These are phyloP conservation scores for Lepidothrix coronata DNA, from an alignment of 2,113 vertebrate genomes.

Conservation along the genomic window DNA sequence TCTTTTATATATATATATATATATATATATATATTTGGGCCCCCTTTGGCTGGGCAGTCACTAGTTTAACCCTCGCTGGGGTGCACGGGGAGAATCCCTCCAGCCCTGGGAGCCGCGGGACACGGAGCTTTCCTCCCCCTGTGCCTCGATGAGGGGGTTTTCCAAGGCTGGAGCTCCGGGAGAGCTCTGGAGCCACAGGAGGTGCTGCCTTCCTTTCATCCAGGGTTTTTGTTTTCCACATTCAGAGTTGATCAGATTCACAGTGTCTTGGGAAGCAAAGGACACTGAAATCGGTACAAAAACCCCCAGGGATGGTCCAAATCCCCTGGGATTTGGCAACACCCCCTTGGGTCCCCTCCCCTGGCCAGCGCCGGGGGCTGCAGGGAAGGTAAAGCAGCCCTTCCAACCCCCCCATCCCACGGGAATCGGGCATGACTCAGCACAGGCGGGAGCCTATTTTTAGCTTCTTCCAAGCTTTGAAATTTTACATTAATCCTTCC, in stretches of 20 bases:
- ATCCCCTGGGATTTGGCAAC: background rate
- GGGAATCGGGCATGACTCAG: background rate
- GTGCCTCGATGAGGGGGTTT: no score
- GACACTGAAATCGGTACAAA: rapidly evolving
- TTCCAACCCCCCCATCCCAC: rapidly evolving
- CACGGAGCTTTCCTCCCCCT: no score
- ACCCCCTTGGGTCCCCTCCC: background rate
- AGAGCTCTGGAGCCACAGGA: no score
- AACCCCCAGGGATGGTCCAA: rapidly evolving
- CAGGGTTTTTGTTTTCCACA: no score
- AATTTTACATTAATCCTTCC: background rate
- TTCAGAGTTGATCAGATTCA: rapidly evolving
- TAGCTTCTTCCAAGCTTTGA: background rate
- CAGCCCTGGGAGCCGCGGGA: no score
- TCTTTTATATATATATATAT: no score
- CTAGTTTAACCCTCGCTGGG: no score
- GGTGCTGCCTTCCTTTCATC: no score
- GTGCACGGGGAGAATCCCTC: no score
- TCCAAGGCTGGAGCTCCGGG: no score
- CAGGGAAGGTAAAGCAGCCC: background rate
- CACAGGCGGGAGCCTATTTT: background rate
- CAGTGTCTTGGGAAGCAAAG: background rate
- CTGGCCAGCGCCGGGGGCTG: background rate
- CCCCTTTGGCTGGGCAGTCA: no score
- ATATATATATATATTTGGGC: no score